A percentile compares a stretch with the other conserved stretches of the same genome.
phyloP scores from a whole-genome alignment of 2,888 invertebrate species.

The Drosophila formosana region DNA sequence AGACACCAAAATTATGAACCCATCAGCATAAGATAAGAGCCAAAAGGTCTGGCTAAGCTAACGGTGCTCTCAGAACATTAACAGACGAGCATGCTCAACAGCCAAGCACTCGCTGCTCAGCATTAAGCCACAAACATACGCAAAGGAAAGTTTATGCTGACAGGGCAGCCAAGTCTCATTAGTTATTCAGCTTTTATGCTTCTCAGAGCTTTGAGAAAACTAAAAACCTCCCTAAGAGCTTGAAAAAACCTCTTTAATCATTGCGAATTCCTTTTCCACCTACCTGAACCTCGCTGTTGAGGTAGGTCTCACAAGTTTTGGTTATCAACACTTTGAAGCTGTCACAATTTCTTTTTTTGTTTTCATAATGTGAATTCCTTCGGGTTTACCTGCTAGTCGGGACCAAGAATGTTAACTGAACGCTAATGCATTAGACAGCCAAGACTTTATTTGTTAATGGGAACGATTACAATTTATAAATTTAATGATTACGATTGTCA shows the following conservation, averaged over 20 bases:
- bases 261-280: constrained; percentile 9
- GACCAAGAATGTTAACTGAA: constrained; percentile 40
- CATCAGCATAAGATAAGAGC: constrained; percentile 22
- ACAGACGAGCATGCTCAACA: not conserved
- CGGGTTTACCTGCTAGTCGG: constrained; percentile 25
- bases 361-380: not conserved
- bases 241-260: constrained; percentile 1
- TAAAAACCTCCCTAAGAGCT: not conserved
- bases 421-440: not conserved
- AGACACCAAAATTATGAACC: constrained; percentile 36
- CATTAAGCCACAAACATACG: not conserved
- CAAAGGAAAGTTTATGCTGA: not conserved
- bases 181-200: not conserved
- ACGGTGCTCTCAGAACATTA: constrained; percentile 11
- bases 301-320: constrained; percentile 51
- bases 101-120: not conserved
- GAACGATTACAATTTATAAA: constrained; percentile 54
- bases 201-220: not conserved
- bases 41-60: constrained; percentile 12
- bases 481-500: constrained; percentile 58
- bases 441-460: constrained; percentile 36
- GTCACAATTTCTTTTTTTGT: not conserved
- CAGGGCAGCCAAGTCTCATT: not conserved
- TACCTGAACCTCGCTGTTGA: constrained; percentile 39
- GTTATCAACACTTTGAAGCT: constrained; percentile 33